Evolutionary conservation across 1,140 invertebrate genomes (phyloP).

Genomic region (Bombus haemorrhoidalis): DNA sequence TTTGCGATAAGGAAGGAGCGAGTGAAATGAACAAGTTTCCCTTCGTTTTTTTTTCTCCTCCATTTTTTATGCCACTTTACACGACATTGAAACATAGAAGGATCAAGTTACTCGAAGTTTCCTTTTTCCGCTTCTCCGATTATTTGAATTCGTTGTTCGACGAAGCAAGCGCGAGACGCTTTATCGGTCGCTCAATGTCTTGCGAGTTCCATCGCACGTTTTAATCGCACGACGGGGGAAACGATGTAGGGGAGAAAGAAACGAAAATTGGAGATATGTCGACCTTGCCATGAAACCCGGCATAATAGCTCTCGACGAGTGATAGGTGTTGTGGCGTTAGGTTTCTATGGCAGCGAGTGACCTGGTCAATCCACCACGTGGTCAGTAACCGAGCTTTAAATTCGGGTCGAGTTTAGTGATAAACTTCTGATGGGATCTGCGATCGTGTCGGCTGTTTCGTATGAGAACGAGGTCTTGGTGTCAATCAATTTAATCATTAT

Average conservation of each 20-base stretch:
- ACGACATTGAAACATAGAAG: no score
- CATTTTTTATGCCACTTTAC: neutral
- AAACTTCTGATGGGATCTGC: constrained; percentile 50
- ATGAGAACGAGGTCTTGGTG: constrained; percentile 29
- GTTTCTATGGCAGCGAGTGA: constrained; percentile 80
- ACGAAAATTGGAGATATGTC: constrained; percentile 62
- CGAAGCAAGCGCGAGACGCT: no score
- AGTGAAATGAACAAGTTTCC: no score
- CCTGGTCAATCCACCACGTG: constrained; percentile 82
- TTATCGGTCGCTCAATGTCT: no score
- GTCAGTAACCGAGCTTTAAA: constrained; percentile 70
- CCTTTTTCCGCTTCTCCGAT: no score
- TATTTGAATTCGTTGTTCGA: no score
- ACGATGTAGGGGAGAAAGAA: neutral
- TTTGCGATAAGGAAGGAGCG: neutral
- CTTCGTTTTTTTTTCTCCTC: neutral
- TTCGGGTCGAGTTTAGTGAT: constrained; percentile 59
- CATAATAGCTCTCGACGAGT: constrained; percentile 67
- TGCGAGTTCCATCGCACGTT: neutral
- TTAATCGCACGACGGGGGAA: neutral
- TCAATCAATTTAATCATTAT: constrained; percentile 37
- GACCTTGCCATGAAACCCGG: constrained; percentile 74
- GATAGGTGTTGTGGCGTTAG: constrained; percentile 74
- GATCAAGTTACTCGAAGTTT: neutral
- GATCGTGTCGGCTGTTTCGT: constrained; percentile 23